Percentiles rank a stretch among this genome's conserved stretches.
Conservation (phyloP, 2,888 invertebrate genomes). For the Coremacera marginata region DNA sequence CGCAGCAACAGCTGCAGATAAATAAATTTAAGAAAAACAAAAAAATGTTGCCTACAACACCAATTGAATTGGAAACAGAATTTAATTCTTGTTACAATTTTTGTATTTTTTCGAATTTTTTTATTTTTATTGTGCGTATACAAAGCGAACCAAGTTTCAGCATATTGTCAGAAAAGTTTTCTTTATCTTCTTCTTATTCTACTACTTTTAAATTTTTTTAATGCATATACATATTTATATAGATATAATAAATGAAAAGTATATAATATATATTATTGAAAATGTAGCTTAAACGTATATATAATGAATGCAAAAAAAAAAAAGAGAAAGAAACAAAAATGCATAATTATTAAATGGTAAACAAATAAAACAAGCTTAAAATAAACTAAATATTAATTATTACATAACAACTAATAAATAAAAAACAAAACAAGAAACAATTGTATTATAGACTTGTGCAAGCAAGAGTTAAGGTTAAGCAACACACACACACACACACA, state of each 20-base stretch:
- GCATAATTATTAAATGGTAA: constrained; percentile 27
- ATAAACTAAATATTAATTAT: constrained; percentile 23
- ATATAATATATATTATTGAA: constrained; percentile 29
- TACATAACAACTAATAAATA: constrained; percentile 28
- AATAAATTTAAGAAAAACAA: constrained; percentile 23
- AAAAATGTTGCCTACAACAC: background rate
- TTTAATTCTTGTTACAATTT: constrained; percentile 14
- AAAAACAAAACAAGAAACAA: constrained; percentile 32
- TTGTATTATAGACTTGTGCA: constrained; percentile 30
- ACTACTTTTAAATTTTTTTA: constrained; percentile 36
- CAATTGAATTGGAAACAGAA: constrained; percentile 35
- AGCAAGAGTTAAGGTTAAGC: constrained; percentile 30
- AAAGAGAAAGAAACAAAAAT: constrained; percentile 15
- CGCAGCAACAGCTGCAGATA: constrained; percentile 13
- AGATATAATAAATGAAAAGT: constrained; percentile 42
- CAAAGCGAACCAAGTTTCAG: background rate
- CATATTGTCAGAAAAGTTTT: background rate
- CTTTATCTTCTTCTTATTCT: constrained; percentile 6
- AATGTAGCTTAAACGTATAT: constrained; percentile 28
- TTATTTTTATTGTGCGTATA: background rate
- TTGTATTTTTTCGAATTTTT: constrained; percentile 16
- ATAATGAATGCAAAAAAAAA: constrained; percentile 27
- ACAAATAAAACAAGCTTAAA: background rate
- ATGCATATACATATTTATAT: constrained; percentile 45
- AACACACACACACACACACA: background rate